phyloP scores from a whole-genome alignment of 2,888 invertebrate species.

The Unio delphinus region DNA sequence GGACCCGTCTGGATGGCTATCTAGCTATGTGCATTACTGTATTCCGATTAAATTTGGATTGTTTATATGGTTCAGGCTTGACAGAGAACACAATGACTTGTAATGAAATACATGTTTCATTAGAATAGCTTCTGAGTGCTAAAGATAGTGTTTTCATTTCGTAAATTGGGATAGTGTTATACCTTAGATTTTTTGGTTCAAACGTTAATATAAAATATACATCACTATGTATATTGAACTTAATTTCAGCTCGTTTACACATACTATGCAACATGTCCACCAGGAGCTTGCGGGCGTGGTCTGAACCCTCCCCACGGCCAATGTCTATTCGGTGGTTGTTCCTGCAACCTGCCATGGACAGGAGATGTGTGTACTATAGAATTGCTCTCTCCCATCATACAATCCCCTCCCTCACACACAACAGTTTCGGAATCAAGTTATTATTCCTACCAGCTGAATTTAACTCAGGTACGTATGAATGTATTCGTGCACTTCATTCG shows the following conservation, averaged over 20 bases:
- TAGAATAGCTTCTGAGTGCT: too few species aligned
- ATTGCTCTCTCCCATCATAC: conserved; percentile 19
- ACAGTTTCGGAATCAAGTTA: conserved; percentile 2
- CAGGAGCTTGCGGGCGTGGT: conserved; percentile 33
- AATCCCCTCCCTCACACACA: background rate
- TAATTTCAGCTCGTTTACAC: conserved; percentile 25
- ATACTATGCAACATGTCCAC: conserved; percentile 34
- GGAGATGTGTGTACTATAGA: conserved; percentile 35
- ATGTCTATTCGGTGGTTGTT: conserved; percentile 42
- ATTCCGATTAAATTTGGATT: too few species aligned
- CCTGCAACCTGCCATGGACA: conserved; percentile 41
- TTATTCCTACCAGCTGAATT: conserved; percentile 7
- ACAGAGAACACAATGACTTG: too few species aligned
- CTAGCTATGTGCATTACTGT: too few species aligned
- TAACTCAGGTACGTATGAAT: background rate
- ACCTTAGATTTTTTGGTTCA: background rate
- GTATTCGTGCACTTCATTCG: too few species aligned
- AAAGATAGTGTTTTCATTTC: too few species aligned
- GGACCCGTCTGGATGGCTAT: too few species aligned
- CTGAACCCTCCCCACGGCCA: conserved; percentile 28
- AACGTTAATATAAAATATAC: background rate
- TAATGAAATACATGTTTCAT: too few species aligned
- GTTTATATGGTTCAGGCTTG: too few species aligned
- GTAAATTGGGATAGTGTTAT: too few species aligned
- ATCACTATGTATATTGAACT: background rate